phyloP scores from a whole-genome alignment of 2,888 invertebrate genomes.

The Syrista parreyssii region DNA sequence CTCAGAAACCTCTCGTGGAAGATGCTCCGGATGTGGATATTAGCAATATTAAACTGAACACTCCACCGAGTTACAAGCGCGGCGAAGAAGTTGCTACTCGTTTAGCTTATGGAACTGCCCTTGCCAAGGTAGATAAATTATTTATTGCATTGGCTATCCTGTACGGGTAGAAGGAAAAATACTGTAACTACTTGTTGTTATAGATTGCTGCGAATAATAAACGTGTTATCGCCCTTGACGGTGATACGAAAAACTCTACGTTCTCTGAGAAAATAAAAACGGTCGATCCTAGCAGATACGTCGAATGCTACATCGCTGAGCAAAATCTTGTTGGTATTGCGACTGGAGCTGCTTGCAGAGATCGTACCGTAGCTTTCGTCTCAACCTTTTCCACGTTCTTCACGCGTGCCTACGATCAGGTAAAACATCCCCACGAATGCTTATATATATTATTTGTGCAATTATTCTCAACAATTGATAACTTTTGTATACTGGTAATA shows the following conservation, averaged over 20 bases:
- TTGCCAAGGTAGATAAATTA: constrained; percentile 79
- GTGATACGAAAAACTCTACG: constrained; percentile 99
- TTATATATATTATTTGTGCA: constrained; percentile 9
- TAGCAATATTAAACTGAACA: constrained; percentile 76
- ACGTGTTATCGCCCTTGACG: constrained; percentile 94
- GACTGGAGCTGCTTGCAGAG: constrained; percentile 93
- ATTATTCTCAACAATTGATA: neutral
- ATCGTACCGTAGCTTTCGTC: constrained; percentile 92
- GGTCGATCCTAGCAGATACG: constrained; percentile 78
- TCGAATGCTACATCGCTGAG: constrained; percentile 99
- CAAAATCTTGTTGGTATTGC: constrained; percentile 98
- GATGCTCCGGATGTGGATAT: constrained; percentile 82
- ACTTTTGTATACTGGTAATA: constrained; percentile 47
- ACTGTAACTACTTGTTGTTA: neutral
- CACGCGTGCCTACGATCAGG: constrained; percentile 96
- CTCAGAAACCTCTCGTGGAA: constrained; percentile 73
- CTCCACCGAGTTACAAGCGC: constrained; percentile 85
- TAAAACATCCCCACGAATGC: constrained; percentile 48
- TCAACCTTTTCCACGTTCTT: constrained; percentile 99
- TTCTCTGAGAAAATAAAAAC: constrained; percentile 92
- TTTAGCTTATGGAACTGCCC: constrained; percentile 92
- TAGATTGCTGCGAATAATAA: constrained; percentile 69
- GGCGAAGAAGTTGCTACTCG: constrained; percentile 88
- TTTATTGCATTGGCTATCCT: neutral
- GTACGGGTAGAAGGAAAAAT: no score